Evolutionary conservation across 2,797 vertebrate species (phyloP).

Genomic region (Anomalospiza imberbis): DNA sequence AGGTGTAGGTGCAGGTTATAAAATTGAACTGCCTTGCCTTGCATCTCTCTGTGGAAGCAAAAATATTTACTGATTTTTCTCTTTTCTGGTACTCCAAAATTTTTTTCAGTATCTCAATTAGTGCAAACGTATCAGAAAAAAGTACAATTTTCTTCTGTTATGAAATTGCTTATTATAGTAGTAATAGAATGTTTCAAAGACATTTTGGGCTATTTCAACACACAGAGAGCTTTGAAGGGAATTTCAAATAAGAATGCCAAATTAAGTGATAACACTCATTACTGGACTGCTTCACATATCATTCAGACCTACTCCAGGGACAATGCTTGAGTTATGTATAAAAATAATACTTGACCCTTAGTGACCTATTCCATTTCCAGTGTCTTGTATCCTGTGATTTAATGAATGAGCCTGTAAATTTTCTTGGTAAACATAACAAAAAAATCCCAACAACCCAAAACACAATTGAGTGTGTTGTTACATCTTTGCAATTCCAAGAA

Average conservation of each 20-base stretch:
- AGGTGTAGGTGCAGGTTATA: background rate
- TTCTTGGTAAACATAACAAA: background rate
- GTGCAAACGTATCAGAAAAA: background rate
- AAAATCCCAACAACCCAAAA: background rate
- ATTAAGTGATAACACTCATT: slow-evolving; percentile 37
- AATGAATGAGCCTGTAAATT: background rate
- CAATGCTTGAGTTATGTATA: background rate
- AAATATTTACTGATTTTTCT: background rate
- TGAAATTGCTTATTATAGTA: background rate
- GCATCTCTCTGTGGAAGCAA: background rate
- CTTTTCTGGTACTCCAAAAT: background rate
- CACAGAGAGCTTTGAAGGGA: background rate
- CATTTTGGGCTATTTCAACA: background rate
- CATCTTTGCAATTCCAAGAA: background rate
- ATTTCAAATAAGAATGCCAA: slow-evolving; percentile 36
- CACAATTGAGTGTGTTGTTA: background rate
- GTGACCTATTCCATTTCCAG: background rate
- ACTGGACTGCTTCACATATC: slow-evolving; percentile 15
- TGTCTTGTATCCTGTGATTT: background rate
- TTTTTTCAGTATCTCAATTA: background rate
- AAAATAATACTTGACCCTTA: slow-evolving; percentile 8
- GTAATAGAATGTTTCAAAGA: background rate
- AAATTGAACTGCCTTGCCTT: background rate
- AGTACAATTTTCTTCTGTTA: background rate
- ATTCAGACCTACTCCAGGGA: slow-evolving; percentile 9